Evolutionary conservation across 2,113 vertebrate species (phyloP), one percentile per base, ranked within the genome.

Genomic region (Petroica traversi): DNA sequence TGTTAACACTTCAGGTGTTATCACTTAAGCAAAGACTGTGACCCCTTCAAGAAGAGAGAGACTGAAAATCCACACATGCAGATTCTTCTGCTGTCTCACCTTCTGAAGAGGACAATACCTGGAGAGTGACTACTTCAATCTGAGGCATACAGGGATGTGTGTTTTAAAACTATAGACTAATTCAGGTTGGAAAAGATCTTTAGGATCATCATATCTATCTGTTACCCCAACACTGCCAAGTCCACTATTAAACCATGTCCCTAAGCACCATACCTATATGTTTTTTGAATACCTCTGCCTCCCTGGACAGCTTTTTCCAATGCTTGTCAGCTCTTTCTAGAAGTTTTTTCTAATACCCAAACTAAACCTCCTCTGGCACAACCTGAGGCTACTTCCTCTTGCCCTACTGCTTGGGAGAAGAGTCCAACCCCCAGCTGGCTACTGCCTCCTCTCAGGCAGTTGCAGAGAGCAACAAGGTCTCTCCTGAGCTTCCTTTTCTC

Each of bases 371-470:
- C 19, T 16, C 28, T 74, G 34, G 11, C 0, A 2, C 34, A 69
- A 55, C 12, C 11, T 49, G 29, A 64, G 34, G 19, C 36, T 19
- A 4, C 69, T 64, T 54, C 10, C 22, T 68, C 25, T 40, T 5
- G 8, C 68, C 18, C 19, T 73, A 0, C 15, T 4, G 40, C 11
- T 6, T 74, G 49, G 40, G 16, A 73, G 13, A 80, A 76, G 29
- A 69, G 36, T 62, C 11, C 0, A 24, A 34, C 8, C 0, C 31
- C 31, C 11, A 25, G 5, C 3, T 80, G 3, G 0, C 57, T 52
- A 5, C 3, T 3, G 0, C n/a, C 16, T 61, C 34, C 63, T 49
- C 46, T 81, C 45, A 20, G 15, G 33, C 14, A 77, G 18, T 3
- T 68, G 63, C 29, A 45, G 64, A 68, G 59, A 15, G 11, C 1